Base-by-base conservation (phyloP, 2,797 vertebrate species). In the Myotis planiceps region DNA sequence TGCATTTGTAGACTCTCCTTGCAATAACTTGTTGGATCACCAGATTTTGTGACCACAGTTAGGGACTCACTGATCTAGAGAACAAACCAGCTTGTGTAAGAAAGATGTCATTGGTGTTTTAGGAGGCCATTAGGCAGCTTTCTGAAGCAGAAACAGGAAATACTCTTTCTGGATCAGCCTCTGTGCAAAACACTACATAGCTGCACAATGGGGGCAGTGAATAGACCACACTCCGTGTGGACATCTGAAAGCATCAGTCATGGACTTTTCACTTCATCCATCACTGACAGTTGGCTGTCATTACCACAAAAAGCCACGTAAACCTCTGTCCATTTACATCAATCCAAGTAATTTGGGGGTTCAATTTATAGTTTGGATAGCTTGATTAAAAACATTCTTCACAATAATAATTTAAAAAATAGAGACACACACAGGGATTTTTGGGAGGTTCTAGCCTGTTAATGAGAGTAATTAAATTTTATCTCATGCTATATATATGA, bases 311-410 rank as follows among this genome's bases (percentile, higher is more conserved):
- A 96, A 92, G 15, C 84, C 95, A 97, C 79, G 51, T 96, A 93
- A 92, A 93, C 74, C 76, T 97, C 80, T 97, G 75, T 96, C 74
- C 47, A 84, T 83, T 96, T 94, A 92, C 9, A 97, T 98, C 91
- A 96, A 95, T 81, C 86, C 6, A 94, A 95, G 90, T 80, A 96
- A 97, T 89, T 92, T 47, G 25, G 65, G 1, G 25, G 3, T 84
- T 90, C 85, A 96, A 89, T 88, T 94, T 45, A 1, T 81, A 96
- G 74, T 93, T 93, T 88, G 9, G 83, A 79, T 82, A 90, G 39
- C 21, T 87, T 92, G 79, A 86, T 79, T 94, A 34, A 74, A 96
- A 97, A 95, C 63, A 88, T 95, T 72, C 55, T 80, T 87, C 47
- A 90, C 25, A 68, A 79, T 90, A 86, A 9, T 95, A 92, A 96